A percentile compares a stretch with the other conserved stretches of the same genome.
These are phyloP conservation scores for Drosophila histrio DNA, from an alignment of 2,888 invertebrate species.

Conservation along the genomic window DNA sequence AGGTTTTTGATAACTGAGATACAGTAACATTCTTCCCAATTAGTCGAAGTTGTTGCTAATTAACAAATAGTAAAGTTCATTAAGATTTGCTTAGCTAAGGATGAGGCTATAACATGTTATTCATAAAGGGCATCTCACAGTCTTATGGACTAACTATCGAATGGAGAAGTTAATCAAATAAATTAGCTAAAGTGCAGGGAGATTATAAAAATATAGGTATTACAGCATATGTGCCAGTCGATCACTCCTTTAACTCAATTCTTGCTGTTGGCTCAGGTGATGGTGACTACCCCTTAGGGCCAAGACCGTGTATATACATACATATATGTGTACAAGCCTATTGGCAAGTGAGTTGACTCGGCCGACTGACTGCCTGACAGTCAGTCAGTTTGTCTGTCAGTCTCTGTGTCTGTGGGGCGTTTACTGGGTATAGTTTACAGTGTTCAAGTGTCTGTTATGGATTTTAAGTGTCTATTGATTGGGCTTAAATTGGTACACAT, in stretches of 20 bases:
- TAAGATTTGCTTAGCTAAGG: neutral
- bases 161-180: too few relatives aligned
- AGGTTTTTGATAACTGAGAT: too few relatives aligned
- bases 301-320: neutral
- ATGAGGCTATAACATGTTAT: too few relatives aligned
- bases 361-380: neutral
- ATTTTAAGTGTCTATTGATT: conserved; percentile 49
- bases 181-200: too few relatives aligned
- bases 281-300: neutral
- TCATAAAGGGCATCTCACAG: too few relatives aligned
- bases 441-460: conserved; percentile 53
- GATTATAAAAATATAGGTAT: neutral
- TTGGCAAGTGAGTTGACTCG: conserved; percentile 7
- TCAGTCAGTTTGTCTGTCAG: neutral
- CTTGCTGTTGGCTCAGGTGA: conserved; percentile 13
- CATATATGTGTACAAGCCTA: neutral
- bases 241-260: neutral
- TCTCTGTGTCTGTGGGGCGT: neutral
- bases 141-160: too few relatives aligned
- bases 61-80: neutral
- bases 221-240: neutral
- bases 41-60: neutral
- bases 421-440: conserved; percentile 30
- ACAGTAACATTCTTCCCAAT: too few relatives aligned
- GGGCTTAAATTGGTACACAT: conserved; percentile 40